A percentile compares a stretch with the other conserved stretches of the same genome.
phyloP scores from a whole-genome alignment of 2,113 vertebrate species.

The Sus scrofa region T2T-Sscrofa CM000822.6:55582501-55583000 shows the following conservation, averaged over 20 bases:
- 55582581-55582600: neutral
- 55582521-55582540: neutral
- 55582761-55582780: conserved; percentile 24
- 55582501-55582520: neutral
- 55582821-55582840: conserved; percentile 6
- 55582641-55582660: neutral
- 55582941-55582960: conserved; percentile 57
- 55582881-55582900: conserved; percentile 77
- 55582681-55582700: neutral
- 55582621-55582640: neutral
- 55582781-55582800: neutral
- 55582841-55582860: conserved; percentile 19
- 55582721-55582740: neutral
- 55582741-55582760: neutral
- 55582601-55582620: neutral
- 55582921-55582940: conserved; percentile 58
- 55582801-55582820: neutral
- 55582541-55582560: neutral
- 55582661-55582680: neutral
- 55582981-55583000: conserved; percentile 55
- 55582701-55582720: neutral
- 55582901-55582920: conserved; percentile 67
- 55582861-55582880: conserved; percentile 22
- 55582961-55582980: conserved; percentile 75
- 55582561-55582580: conserved; percentile 11